phyloP scores from a whole-genome alignment of 2,888 invertebrate species.

The Pimpla rufipes region DNA sequence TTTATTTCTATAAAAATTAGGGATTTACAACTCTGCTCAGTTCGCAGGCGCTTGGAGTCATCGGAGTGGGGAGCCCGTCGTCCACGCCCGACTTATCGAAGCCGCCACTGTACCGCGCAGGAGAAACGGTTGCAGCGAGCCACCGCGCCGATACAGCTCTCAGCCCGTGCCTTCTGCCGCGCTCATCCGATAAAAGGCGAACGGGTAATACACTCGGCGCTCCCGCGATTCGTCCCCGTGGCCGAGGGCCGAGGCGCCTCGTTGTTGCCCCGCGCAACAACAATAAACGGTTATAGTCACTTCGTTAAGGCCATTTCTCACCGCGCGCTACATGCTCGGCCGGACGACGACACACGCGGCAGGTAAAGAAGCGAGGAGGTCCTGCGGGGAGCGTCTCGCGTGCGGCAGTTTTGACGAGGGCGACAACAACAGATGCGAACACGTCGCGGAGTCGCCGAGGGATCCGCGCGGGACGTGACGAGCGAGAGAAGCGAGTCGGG shows the following conservation, averaged over 20 bases:
- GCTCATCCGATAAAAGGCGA: constrained; percentile 80
- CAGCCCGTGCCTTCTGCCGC: constrained; percentile 71
- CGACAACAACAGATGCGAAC: constrained; percentile 64
- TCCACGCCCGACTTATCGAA: not conserved
- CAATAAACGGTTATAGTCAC: constrained; percentile 81
- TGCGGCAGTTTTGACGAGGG: constrained; percentile 51
- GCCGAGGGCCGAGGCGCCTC: constrained; percentile 46
- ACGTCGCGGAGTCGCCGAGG: constrained; percentile 42
- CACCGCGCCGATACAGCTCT: constrained; percentile 2
- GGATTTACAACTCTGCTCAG: not conserved
- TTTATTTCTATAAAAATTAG: not conserved
- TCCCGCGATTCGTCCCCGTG: constrained; percentile 52
- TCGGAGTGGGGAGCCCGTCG: not conserved
- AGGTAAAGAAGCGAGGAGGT: constrained; percentile 28
- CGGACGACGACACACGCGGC: not conserved
- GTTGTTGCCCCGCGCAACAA: constrained; percentile 72
- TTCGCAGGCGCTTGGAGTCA: not conserved
- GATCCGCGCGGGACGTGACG: constrained; percentile 32
- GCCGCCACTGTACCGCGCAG: not conserved
- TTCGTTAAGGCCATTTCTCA: constrained; percentile 81
- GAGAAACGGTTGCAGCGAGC: constrained; percentile 14
- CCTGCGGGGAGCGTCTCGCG: constrained; percentile 2
- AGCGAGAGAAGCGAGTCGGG: constrained; percentile 49
- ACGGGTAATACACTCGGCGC: constrained; percentile 69
- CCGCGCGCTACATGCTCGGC: constrained; percentile 3